Conservation (phyloP, 2,113 vertebrate genomes). For the Osmerus eperlanus region DNA sequence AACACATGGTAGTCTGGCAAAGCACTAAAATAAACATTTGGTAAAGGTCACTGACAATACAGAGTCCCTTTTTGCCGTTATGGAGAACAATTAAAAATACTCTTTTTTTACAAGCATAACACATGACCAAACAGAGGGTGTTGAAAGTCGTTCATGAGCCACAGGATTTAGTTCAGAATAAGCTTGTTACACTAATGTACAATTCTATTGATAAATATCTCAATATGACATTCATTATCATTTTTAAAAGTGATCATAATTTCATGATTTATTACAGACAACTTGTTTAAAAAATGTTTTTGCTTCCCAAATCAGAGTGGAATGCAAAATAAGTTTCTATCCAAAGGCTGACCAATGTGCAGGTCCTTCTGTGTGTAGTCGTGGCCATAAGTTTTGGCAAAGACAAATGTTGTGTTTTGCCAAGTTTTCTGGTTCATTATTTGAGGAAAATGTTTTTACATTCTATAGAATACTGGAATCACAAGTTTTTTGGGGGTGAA, state of each 20-base stretch:
- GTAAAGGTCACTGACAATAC: not conserved
- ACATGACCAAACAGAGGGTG: not conserved
- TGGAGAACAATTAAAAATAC: not conserved
- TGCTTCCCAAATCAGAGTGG: not conserved
- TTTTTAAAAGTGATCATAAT: not conserved
- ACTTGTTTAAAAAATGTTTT: not conserved
- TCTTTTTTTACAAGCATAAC: not conserved
- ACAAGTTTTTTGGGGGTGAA: too few species aligned
- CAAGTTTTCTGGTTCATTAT: too few species aligned
- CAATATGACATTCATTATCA: not conserved
- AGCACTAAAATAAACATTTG: slow-evolving; percentile 1
- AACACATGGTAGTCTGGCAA: not conserved
- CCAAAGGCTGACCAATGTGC: too few species aligned
- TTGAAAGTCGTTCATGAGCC: too few species aligned
- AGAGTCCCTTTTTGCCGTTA: not conserved
- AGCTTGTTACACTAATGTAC: too few species aligned
- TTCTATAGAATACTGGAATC: too few species aligned
- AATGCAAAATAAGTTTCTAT: too few species aligned
- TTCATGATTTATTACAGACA: not conserved
- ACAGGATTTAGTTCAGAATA: too few species aligned
- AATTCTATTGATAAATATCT: not conserved
- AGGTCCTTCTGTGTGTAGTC: too few species aligned
- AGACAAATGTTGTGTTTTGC: too few species aligned
- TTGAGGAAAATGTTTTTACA: too few species aligned
- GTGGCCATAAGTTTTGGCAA: too few species aligned